phyloP scores from a whole-genome alignment of 2,797 vertebrate species.

The Margarornis squamiger region DNA sequence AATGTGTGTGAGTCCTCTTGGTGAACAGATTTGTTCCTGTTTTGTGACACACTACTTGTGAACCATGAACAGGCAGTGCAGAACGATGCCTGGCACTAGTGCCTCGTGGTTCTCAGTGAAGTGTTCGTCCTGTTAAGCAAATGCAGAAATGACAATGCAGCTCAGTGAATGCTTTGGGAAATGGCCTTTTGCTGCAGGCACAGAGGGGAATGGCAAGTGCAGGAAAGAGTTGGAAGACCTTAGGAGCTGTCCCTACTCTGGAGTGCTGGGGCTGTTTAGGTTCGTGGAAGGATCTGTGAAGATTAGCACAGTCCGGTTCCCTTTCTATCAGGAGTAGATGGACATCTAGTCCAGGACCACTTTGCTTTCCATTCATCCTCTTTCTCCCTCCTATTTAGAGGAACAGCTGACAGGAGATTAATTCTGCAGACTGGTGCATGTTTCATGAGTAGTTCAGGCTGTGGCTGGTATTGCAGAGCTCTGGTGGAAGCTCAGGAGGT shows the following conservation, averaged over 20 bases:
- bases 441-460: not conserved
- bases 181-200: not conserved
- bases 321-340: not conserved
- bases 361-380: not conserved
- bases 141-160: not conserved
- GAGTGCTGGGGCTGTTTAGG: not conserved
- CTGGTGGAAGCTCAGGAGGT: not conserved
- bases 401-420: not conserved
- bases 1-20: not conserved
- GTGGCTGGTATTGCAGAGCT: not conserved
- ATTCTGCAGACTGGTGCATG: not conserved
- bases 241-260: not conserved
- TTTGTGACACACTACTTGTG: not conserved
- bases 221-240: not conserved
- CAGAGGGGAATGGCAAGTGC: not conserved
- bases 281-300: not conserved
- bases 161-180: not conserved
- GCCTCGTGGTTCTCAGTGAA: not conserved
- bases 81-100: not conserved
- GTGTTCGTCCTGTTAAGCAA: not conserved
- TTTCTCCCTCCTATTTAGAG: not conserved
- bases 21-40: fast-evolving
- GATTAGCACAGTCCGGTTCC: not conserved
- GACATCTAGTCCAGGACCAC: not conserved
- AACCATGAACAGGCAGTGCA: not conserved